Percentiles rank a stretch among this genome's conserved stretches.
Conservation (phyloP, 2,797 vertebrate genomes). For the Nyctibius grandis region DNA sequence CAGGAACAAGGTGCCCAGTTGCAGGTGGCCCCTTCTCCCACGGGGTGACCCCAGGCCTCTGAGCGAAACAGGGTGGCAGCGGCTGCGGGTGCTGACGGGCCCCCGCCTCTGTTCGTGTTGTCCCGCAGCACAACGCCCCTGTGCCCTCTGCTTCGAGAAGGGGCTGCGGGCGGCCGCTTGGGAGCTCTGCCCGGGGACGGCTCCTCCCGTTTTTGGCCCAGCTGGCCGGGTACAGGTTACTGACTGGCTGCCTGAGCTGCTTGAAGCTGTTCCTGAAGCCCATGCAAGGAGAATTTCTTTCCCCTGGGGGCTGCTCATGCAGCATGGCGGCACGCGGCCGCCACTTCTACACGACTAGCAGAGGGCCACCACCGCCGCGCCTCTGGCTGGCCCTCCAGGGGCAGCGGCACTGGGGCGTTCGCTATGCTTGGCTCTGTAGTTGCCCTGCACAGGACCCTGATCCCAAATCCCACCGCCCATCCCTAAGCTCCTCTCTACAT, state of each 20-base stretch:
- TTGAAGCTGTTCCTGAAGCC: neutral
- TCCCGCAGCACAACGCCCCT: neutral
- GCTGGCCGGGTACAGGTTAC: neutral
- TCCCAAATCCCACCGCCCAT: neutral
- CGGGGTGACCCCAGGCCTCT: rapidly evolving
- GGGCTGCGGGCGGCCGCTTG: neutral
- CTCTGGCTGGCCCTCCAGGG: neutral
- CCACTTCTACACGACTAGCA: neutral
- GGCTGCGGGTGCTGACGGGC: neutral
- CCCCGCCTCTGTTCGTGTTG: rapidly evolving
- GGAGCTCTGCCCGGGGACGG: rapidly evolving
- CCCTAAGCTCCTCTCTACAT: neutral
- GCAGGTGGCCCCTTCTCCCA: neutral
- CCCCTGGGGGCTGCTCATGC: neutral
- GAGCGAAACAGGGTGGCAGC: rapidly evolving
- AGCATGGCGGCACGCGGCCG: neutral
- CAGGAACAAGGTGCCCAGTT: neutral
- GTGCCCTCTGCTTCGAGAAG: neutral
- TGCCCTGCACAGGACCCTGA: neutral
- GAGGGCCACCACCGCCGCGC: neutral
- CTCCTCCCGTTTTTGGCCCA: neutral
- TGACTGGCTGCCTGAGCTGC: neutral
- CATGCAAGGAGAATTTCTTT: neutral
- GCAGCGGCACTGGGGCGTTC: neutral
- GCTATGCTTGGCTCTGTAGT: neutral